Evolutionary conservation across 1,140 invertebrate species (phyloP).

Genomic region (Drosophila equinoxialis): DNA sequence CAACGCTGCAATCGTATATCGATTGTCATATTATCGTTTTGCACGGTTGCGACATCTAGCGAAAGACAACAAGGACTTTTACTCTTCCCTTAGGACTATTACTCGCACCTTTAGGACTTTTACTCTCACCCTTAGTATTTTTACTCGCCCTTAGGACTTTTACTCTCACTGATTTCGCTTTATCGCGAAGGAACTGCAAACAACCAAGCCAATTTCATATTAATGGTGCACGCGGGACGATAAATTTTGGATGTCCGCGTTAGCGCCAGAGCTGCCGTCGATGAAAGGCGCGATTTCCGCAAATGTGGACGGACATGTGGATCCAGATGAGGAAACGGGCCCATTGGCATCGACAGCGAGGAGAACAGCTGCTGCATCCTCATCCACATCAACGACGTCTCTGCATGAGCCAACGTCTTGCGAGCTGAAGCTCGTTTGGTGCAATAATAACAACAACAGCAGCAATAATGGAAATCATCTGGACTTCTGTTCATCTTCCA

Average conservation of each 20-base stretch:
- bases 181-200: conserved; percentile 7
- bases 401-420: conserved; percentile 2
- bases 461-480: conserved; percentile 9
- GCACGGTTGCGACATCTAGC: neutral
- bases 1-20: neutral
- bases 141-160: too few species aligned
- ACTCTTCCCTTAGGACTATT: too few species aligned
- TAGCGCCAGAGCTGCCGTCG: conserved; percentile 15
- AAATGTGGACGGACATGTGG: neutral
- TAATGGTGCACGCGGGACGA: conserved; percentile 1
- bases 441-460: neutral
- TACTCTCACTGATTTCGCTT: neutral
- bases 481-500: neutral
- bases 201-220: conserved; percentile 6
- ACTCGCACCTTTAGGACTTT: too few species aligned
- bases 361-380: neutral
- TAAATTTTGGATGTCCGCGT: conserved; percentile 15
- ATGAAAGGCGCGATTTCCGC: conserved; percentile 12
- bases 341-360: neutral
- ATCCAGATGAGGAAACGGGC: conserved; percentile 7
- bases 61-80: neutral
- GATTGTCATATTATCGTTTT: neutral
- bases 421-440: conserved; percentile 1
- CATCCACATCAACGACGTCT: neutral
- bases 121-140: too few species aligned